These are phyloP conservation scores for Acronicta leporina DNA, from an alignment of 2,888 invertebrate genomes.

Conservation along the genomic window DNA sequence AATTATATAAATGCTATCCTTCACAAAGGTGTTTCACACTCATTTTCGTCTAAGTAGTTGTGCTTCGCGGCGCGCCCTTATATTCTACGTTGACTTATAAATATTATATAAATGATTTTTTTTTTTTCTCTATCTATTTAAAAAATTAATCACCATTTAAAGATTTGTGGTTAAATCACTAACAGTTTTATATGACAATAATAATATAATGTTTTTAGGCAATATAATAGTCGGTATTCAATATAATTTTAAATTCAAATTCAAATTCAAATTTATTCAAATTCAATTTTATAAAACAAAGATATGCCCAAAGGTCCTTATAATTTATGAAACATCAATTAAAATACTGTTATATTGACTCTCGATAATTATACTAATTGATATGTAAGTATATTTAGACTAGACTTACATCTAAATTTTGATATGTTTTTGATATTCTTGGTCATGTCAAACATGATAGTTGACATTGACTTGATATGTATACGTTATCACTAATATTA, in stretches of 20 bases:
- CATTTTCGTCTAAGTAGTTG: slow-evolving; percentile 25
- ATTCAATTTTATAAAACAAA: no score
- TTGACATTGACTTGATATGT: slow-evolving; percentile 76
- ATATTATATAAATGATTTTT: not conserved
- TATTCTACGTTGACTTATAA: slow-evolving; percentile 1
- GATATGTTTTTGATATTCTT: slow-evolving; percentile 88
- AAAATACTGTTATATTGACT: slow-evolving; percentile 44
- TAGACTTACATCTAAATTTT: slow-evolving; percentile 63
- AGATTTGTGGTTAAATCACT: not conserved
- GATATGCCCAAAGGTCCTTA: not conserved
- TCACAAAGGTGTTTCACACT: slow-evolving; percentile 7
- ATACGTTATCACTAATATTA: slow-evolving; percentile 52
- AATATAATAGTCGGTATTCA: not conserved
- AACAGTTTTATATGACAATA: not conserved
- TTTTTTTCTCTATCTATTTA: not conserved
- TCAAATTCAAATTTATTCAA: no score
- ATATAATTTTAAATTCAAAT: no score
- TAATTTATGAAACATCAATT: no score
- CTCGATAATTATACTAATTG: slow-evolving; percentile 23
- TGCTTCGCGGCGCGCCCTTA: slow-evolving; percentile 36
- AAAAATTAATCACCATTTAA: not conserved
- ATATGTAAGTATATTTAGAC: slow-evolving; percentile 25
- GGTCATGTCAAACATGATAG: slow-evolving; percentile 79
- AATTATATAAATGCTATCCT: not conserved
- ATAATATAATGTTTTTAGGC: not conserved